Evolutionary conservation across 2,888 invertebrate genomes (phyloP), one percentile per base, ranked within the genome.

Genomic region (Sarcophaga subvicina): DNA sequence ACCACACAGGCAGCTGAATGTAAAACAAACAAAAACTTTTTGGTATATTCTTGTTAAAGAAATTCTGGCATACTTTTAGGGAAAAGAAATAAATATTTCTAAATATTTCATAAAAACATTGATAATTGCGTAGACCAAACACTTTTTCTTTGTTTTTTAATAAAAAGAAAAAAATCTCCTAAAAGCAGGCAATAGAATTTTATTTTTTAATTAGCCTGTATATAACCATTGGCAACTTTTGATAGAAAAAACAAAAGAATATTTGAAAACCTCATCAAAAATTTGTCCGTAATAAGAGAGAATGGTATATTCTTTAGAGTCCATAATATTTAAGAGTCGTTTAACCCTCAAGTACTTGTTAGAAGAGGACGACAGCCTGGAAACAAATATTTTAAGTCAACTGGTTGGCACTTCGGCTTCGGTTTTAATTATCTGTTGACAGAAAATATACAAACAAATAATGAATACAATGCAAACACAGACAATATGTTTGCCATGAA

Each of bases 341-440:
- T 37, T 37, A 37, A 10, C 67, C 22, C 47, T 66, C 27, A 62
- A 67, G 10, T 22, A 70, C n/a, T 80, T 4, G 45, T 25, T 12
- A 49, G 73, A 17, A 6, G 8, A 72, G 45, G 47, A 2, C 25
- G 8, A 14, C 37, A 54, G 17, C 22, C 14, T 20, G 20, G 27
- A 70, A 81, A 75, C 66, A 69, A 78, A 69, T 76, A 79, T 75
- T 76, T 70, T 10, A 77, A 71, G 77, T 83, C 71, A 77, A 72
- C 60, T 64, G 59, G 0, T 76, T 63, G 64, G n/a, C 12, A 0
- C 14, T 75, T 67, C 47, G 8, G 22, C 78, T 49, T 73, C 49
- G 25, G 69, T n/a, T 76, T 79, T 63, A 87, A 87, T 87, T 81
- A 87, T 84, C 62, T 87, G 83, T 87, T 87, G 86, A 79, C 83